Evolutionary conservation across 2,797 vertebrate species (phyloP).

Genomic region (Thunnus albacares): DNA sequence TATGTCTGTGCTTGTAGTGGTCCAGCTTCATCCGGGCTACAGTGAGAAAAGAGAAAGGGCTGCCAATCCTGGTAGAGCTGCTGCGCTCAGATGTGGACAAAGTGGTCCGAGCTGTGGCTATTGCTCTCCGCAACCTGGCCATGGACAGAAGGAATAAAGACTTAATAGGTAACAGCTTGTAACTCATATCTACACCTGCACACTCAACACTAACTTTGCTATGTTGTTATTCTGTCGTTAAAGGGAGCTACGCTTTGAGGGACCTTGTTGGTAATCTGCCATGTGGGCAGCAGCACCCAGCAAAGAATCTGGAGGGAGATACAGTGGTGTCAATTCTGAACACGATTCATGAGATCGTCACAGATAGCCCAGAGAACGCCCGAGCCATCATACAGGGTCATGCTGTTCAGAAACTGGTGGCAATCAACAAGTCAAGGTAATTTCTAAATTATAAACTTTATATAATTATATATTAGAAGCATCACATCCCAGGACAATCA

Average conservation of each 20-base stretch:
- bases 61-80: slow-evolving; percentile 95
- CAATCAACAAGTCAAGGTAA: slow-evolving; percentile 94
- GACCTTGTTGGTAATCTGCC: slow-evolving; percentile 96
- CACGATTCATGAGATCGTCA: slow-evolving; percentile 97
- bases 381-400: slow-evolving; percentile 95
- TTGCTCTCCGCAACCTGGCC: slow-evolving; percentile 96
- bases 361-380: slow-evolving; percentile 95
- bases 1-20: slow-evolving; percentile 86
- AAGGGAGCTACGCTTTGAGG: slow-evolving; percentile 96
- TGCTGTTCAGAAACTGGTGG: slow-evolving; percentile 95
- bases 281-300: slow-evolving; percentile 92
- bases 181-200: not conserved
- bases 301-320: slow-evolving; percentile 95
- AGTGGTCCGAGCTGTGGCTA: slow-evolving; percentile 96
- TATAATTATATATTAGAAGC: slow-evolving; percentile 15
- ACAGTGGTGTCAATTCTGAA: slow-evolving; percentile 97
- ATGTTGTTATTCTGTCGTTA: not conserved
- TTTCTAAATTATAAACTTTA: not conserved
- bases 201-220: not conserved
- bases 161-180: slow-evolving; percentile 89
- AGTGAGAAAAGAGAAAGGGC: slow-evolving; percentile 96
- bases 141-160: slow-evolving; percentile 98
- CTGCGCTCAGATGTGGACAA: slow-evolving; percentile 97
- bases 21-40: slow-evolving; percentile 96
- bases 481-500: slow-evolving; percentile 28